Evolutionary conservation across 1,140 invertebrate species (phyloP), one percentile per base, ranked within the genome.

Genomic region (Sinonovacula constricta): DNA sequence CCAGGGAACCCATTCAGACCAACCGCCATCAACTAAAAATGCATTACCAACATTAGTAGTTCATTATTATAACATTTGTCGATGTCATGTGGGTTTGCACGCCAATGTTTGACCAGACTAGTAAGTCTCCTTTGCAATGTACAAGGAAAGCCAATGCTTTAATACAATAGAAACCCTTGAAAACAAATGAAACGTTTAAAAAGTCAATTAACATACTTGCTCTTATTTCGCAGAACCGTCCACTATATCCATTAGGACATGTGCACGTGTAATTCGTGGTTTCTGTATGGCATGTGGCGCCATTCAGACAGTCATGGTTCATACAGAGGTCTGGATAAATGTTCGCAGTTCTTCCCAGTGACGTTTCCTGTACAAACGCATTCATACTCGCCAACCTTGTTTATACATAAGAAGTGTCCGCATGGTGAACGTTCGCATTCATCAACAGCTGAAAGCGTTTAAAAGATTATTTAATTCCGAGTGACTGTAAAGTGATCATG

Each of bases 1-100:
- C 97, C 97, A 98, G 94, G 22, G 94, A 94, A 4, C 93, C 93
- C 68, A 95, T 2, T 81, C 63, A 33, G 39, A 51, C 83, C 85
- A 89, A 10, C 45, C 45, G 12, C 88, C 88, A 71, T 85, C 82
- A 59, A 85, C 85, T 87, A n/a, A n/a, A n/a, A 45, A 7, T 45
- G n/a, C n/a, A n/a, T n/a, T n/a, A n/a, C n/a, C n/a, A n/a, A n/a
- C n/a, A n/a, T n/a, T n/a, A n/a, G n/a, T n/a, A n/a, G n/a, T n/a
- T n/a, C n/a, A n/a, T n/a, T n/a, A n/a, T n/a, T n/a, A n/a, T n/a
- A n/a, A n/a, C n/a, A n/a, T n/a, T n/a, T n/a, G n/a, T n/a, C n/a
- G n/a, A n/a, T n/a, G n/a, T n/a, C n/a, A n/a, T n/a, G n/a, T n/a
- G n/a, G n/a, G n/a, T n/a, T n/a, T n/a, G n/a, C n/a, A n/a, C n/a